Percentiles rank a stretch among this genome's conserved stretches.
These are phyloP conservation scores for Petrocephalus zakoni DNA, from an alignment of 2,113 vertebrate genomes.

Conservation along the genomic window DNA sequence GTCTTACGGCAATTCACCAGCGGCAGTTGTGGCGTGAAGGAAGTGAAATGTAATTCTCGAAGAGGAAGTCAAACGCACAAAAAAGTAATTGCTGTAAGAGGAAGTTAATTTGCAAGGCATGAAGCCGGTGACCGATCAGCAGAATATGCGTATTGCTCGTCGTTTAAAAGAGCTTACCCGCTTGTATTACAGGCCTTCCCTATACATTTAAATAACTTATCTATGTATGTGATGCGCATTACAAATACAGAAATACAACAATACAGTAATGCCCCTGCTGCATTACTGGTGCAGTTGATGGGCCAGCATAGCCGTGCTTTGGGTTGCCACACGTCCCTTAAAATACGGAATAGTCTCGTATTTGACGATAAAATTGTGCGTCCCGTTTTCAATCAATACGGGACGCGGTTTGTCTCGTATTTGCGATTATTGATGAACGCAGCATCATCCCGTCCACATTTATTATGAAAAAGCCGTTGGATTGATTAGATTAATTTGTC, in stretches of 20 bases:
- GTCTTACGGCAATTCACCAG: slow-evolving; percentile 8
- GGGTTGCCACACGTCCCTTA: too few species aligned
- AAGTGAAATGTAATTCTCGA: slow-evolving; percentile 23
- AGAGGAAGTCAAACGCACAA: slow-evolving; percentile 29
- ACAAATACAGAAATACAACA: not conserved
- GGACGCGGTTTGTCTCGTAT: too few species aligned
- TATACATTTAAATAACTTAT: not conserved
- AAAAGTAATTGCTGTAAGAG: slow-evolving; percentile 27
- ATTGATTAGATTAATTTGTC: too few species aligned
- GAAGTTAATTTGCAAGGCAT: slow-evolving; percentile 23
- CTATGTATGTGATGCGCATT: not conserved
- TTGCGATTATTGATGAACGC: too few species aligned
- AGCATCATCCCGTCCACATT: too few species aligned
- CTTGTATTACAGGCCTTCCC: not conserved
- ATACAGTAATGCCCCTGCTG: not conserved
- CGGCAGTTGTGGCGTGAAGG: slow-evolving; percentile 16
- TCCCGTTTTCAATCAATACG: too few species aligned
- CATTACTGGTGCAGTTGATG: not conserved
- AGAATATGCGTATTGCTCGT: not conserved
- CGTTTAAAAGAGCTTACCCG: not conserved
- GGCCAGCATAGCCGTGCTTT: not conserved
- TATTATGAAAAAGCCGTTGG: too few species aligned
- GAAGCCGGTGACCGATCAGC: not conserved
- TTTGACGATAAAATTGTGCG: too few species aligned
- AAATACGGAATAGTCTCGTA: too few species aligned